phyloP scores from a whole-genome alignment of 2,113 vertebrate species.

The Sorex fumeus region DNA sequence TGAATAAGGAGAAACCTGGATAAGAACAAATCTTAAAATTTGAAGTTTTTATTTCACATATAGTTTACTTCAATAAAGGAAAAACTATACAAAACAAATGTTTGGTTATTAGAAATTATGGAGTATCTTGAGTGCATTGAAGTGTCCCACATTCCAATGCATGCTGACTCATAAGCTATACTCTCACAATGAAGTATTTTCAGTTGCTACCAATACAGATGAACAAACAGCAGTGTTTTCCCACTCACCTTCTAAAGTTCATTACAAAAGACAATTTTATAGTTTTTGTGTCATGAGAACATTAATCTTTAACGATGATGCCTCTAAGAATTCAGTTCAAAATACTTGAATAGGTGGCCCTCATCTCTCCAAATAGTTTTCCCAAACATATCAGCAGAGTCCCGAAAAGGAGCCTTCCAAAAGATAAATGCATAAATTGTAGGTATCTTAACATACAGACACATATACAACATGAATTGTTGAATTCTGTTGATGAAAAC shows the following conservation, averaged over 20 bases:
- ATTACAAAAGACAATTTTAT: background rate
- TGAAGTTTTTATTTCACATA: background rate
- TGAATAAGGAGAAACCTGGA: background rate
- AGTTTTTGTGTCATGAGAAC: background rate
- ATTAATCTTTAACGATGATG: background rate
- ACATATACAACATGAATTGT: too few relatives aligned
- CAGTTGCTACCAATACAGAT: background rate
- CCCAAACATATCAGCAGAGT: too few relatives aligned
- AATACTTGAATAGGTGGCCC: too few relatives aligned
- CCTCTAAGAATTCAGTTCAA: too few relatives aligned
- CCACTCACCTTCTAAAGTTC: background rate
- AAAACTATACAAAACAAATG: constrained; percentile 15
- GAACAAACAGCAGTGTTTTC: background rate
- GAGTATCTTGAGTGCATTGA: background rate
- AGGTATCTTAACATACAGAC: too few relatives aligned
- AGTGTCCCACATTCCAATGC: background rate
- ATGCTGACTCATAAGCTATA: background rate
- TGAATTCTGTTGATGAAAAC: too few relatives aligned
- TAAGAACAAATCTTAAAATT: background rate
- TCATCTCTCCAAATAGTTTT: too few relatives aligned
- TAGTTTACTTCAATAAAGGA: background rate
- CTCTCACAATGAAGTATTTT: background rate
- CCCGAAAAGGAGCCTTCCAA: too few relatives aligned
- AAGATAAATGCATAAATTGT: too few relatives aligned
- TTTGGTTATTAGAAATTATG: background rate